Base-by-base conservation (phyloP, 2,888 invertebrate species). In the Caenorhabditis panamensis region DNA sequence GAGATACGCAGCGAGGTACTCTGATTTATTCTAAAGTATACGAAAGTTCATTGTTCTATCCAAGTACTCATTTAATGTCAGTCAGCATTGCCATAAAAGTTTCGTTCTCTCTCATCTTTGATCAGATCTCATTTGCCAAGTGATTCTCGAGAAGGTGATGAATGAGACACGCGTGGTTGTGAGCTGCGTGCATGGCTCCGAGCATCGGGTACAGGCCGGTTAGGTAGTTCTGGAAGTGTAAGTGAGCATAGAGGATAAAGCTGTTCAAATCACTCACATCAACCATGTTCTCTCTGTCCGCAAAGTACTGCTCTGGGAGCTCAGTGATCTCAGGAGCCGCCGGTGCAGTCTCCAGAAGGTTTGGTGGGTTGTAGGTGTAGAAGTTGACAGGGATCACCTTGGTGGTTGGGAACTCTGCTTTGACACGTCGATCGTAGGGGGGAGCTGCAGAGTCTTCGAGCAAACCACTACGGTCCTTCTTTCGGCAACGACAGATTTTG, bases 401-500 rank as follows among this genome's bases (percentile, higher is more conserved):
- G 4, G 69, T 63, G 20, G 47, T 20, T 4, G 68, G 63, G 51
- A 77, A 69, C 16, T 77, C 47, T 20, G 58, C 13, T 22, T 63
- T 68, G 16, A 63, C 20, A 22, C 5, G 13, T 1, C 63, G 36
- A 56, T 68, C 58, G 31, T 63, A 77, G n/a, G 22, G 24, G 2
- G 68, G 56, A 49, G 68, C 62, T 9, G 62, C 68, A 2, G 67
- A 49, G 54, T 77, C 67, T 0, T 37, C 41, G 24, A 77, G 44
- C 5, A 56, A n/a, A 4, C 24, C 61, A 16, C 28, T 6, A 31
- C 77, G 63, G 24, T 69, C 63, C 22, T 49, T 77, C 16, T 62
- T 68, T n/a, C 77, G 68, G 22, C 77, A 77, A n/a, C 77, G 31
- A 37, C 77, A 77, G 8, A 64, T 49, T 56, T 77, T 77, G 63